Evolutionary conservation across 2,797 vertebrate genomes (phyloP).

Genomic region (Prunella strophiata): DNA sequence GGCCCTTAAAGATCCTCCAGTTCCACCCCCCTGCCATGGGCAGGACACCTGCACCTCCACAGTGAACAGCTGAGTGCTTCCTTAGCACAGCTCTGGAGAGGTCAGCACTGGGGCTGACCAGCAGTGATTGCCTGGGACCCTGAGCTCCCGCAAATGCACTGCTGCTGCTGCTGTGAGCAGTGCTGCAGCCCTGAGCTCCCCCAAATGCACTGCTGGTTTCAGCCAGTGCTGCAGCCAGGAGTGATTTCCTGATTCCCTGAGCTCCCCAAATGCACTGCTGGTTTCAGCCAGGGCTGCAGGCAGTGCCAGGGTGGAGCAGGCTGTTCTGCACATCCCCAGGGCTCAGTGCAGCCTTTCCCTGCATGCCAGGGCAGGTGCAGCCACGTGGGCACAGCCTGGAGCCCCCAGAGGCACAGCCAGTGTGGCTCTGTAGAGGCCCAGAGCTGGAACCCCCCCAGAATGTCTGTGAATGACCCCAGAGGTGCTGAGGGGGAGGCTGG

Average conservation of each 20-base stretch:
- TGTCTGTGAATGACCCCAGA: background rate
- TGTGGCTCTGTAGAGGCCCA: background rate
- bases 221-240: background rate
- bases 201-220: background rate
- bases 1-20: background rate
- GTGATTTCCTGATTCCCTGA: background rate
- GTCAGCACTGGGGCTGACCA: background rate
- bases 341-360: background rate
- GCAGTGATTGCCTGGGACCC: too few relatives aligned
- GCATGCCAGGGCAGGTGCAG: background rate
- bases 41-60: background rate
- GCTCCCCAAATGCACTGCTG: background rate
- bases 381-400: background rate
- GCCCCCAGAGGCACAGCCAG: background rate
- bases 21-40: background rate
- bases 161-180: too few relatives aligned
- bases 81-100: background rate
- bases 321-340: background rate
- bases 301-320: background rate
- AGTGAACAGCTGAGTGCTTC: background rate
- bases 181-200: background rate
- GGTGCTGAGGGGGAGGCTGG: background rate
- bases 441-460: background rate
- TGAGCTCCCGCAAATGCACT: background rate
- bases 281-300: rapidly evolving